Evolutionary conservation across 2,888 invertebrate genomes (phyloP), one percentile per base, ranked within the genome.

Genomic region (Siphonodentalium dalli): DNA sequence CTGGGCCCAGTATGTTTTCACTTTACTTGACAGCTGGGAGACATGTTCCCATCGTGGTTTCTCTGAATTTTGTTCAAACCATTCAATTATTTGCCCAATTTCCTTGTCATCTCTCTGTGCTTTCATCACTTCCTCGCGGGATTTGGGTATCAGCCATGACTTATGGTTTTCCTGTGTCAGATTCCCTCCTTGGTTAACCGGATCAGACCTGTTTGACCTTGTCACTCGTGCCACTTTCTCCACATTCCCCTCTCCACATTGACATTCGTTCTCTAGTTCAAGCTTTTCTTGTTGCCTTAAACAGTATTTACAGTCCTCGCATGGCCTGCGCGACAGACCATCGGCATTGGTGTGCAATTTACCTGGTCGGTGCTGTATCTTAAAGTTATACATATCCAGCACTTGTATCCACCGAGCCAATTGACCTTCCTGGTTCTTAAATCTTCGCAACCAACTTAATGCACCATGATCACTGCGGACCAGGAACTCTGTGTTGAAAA

Each of bases 381-480:
- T 26, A 51, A 51, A 56, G 27, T 44, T 27, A 34, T 34, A 56
- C 24, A 18, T n/a, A 8, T 33, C 31, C 21, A 52, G 29, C 13
- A 39, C 21, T 40, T 46, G 37, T 3, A 56, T 42, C 56, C 56
- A 56, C 13, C 51, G 20, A 8, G 51, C 51, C 20, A 46, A 9
- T 15, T 46, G 40, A 2, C 52, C 57, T 28, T 51, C 53, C 3
- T 43, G 58, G 2, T 54, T 28, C 27, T 52, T 60, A 2, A 46
- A 49, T 9, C 28, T 51, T n/a, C 33, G 34, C n/a, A 55, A 26
- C 63, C 60, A 63, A 11, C 15, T 11, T 13, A 63, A 28, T 18
- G 60, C 48, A 6, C 35, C 40, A 43, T 65, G 60, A 31, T 65
- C 58, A 8, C 61, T 61, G n/a, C 61, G 4, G 3, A 65, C 11